These are phyloP conservation scores for Dicentrarchus labrax DNA, from an alignment of 2,113 vertebrate genomes.

Conservation along the genomic window DNA sequence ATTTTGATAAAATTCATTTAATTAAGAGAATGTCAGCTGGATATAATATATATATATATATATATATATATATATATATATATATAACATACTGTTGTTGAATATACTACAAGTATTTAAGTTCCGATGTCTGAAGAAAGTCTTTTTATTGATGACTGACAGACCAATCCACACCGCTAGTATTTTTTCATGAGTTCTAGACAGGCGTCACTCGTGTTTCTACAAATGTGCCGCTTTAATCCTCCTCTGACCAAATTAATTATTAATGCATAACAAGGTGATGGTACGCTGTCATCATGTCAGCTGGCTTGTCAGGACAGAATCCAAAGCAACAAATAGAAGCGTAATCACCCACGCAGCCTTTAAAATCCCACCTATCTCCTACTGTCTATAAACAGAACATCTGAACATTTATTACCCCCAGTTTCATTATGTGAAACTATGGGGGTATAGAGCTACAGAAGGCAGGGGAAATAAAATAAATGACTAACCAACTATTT, in stretches of 20 bases:
- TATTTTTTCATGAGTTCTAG: neutral
- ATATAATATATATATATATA: no score
- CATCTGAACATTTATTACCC: neutral
- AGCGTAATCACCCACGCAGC: neutral
- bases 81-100: no score
- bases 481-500: neutral
- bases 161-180: neutral
- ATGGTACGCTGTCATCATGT: constrained; percentile 29
- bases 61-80: no score
- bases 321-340: neutral
- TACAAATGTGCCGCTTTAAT: neutral
- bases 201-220: neutral
- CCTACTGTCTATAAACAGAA: neutral
- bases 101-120: neutral
- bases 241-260: constrained; percentile 25
- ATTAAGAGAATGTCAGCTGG: neutral
- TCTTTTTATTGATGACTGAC: neutral
- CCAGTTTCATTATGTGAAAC: neutral
- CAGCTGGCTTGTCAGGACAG: constrained; percentile 15
- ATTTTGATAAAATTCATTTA: no score
- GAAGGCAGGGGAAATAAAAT: neutral
- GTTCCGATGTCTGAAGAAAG: neutral
- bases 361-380: neutral
- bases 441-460: neutral
- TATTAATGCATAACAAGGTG: constrained; percentile 60